These are phyloP conservation scores for Cygnus atratus DNA, from an alignment of 2,113 vertebrate genomes.

Conservation along the genomic window DNA sequence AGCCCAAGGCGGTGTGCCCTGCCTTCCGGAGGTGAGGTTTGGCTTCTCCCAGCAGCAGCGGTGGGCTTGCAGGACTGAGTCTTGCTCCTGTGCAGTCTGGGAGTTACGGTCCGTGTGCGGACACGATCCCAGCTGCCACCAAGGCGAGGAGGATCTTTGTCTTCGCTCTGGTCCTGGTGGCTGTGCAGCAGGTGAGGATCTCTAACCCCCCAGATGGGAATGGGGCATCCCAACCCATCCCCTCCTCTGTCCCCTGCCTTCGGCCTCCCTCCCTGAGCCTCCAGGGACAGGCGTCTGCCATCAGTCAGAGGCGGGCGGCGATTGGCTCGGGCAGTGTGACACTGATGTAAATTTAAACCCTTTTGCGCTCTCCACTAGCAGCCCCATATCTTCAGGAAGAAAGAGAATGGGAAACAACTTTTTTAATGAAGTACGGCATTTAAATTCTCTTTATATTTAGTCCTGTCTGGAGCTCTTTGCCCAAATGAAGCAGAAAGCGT, in stretches of 20 bases:
- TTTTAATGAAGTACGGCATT: conserved; percentile 77
- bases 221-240: background rate
- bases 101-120: background rate
- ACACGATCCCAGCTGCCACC: background rate
- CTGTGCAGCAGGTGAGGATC: background rate
- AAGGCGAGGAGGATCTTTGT: background rate
- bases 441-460: conserved; percentile 79
- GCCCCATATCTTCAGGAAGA: conserved; percentile 50
- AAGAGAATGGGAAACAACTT: conserved; percentile 73
- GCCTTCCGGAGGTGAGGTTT: too few relatives aligned
- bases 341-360: conserved; percentile 17
- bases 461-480: conserved; percentile 78
- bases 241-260: background rate
- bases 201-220: background rate
- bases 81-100: background rate
- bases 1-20: too few relatives aligned
- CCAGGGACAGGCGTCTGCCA: rapidly evolving
- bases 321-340: background rate
- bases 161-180: background rate
- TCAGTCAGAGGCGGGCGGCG: background rate
- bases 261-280: background rate
- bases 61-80: background rate
- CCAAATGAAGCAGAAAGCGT: conserved; percentile 85
- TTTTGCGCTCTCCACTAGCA: background rate
- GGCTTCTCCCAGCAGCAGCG: too few relatives aligned